Evolutionary conservation across 2,797 vertebrate genomes (phyloP), one percentile per base, ranked within the genome.

Genomic region (Gymnocypris eckloni): DNA sequence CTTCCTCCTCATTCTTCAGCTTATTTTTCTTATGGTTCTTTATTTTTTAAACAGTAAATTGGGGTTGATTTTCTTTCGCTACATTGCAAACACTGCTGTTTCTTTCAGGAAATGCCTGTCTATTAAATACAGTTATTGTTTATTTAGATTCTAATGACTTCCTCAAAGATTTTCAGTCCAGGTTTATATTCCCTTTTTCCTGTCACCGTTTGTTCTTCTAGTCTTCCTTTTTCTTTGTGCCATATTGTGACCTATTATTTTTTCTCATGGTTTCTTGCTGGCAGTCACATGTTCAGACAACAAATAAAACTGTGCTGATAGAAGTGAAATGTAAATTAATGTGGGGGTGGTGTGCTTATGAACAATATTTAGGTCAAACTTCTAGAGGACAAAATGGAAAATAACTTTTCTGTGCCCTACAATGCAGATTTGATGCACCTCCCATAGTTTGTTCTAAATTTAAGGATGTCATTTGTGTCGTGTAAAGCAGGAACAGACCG

Each of bases 351-450:
- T 0, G 15, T 15, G 28, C 8, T 66, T 20, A n/a, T 76, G 28
- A 52, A 67, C 2, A 66, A 66, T 39, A 11, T 83, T 83, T 66
- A 25, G 59, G 54, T 64, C 43, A 83, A 28, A 83, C 25, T 76
- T 83, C 12, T 64, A 33, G 25, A 45, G 4, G 6, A 25, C 8
- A 59, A 0, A 33, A 33, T n/a, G n/a, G n/a, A n/a, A n/a, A n/a
- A n/a, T n/a, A n/a, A 33, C 2, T 2, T 33, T 33, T 82, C 12
- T 76, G 20, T 76, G 33, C 9, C 22, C 59, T 54, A 76, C 33
- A 67, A 39, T 25, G n/a, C 61, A 18, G 18, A 22, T 48, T 45
- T 64, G 12, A 39, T 37, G 33, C n/a, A 22, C 39, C 16, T 83
- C 7, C 64, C 12, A 11, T 67, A 54, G 2, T 39, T 70, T 41